A percentile compares a stretch with the other conserved stretches of the same genome.
These are phyloP conservation scores for Tenodera sinensis DNA, from an alignment of 2,888 invertebrate species.

Conservation along the genomic window DNA sequence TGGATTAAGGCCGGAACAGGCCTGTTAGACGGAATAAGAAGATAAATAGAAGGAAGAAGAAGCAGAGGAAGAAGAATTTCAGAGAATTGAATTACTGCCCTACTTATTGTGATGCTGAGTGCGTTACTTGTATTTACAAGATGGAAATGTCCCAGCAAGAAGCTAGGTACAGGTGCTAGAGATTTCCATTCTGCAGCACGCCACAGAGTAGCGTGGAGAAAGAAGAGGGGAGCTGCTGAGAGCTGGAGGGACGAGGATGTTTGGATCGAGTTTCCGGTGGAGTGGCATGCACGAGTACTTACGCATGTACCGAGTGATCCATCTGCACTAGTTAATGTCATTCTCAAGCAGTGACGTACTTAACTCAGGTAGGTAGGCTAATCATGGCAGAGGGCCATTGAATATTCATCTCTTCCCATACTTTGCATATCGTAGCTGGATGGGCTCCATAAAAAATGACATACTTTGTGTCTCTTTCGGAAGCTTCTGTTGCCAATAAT, in stretches of 20 bases:
- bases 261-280: conserved; percentile 17
- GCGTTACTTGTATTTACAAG: no score
- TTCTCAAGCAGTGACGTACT: neutral
- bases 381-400: neutral
- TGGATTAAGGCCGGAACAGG: no score
- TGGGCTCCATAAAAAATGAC: neutral
- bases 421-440: no score
- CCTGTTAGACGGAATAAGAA: no score
- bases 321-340: neutral
- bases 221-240: neutral
- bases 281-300: neutral
- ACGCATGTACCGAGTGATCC: neutral
- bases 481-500: neutral
- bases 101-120: no score
- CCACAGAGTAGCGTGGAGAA: neutral
- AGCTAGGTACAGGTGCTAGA: no score
- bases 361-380: neutral
- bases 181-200: neutral
- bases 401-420: neutral
- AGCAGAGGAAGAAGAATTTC: no score
- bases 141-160: no score
- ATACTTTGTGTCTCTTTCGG: neutral
- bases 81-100: no score
- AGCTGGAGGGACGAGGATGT: neutral
- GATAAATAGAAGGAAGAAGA: no score